Evolutionary conservation across 2,888 invertebrate species (phyloP).

Genomic region (Apamea sordens): DNA sequence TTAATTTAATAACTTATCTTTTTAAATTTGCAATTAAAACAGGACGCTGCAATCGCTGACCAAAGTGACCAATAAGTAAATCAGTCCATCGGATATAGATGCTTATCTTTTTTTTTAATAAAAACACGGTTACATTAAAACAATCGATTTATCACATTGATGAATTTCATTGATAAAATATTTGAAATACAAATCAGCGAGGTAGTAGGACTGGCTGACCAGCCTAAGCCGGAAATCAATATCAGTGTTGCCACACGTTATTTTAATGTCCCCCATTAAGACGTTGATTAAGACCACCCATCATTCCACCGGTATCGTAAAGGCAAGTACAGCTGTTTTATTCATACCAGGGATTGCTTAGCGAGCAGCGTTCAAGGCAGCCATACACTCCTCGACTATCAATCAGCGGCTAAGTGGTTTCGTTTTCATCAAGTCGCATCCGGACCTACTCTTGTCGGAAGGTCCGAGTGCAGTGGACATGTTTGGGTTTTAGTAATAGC

Average conservation of each 20-base stretch:
- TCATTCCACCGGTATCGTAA: constrained; percentile 25
- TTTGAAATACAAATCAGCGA: background rate
- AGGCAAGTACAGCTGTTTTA: constrained; percentile 40
- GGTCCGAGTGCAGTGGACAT: constrained; percentile 19
- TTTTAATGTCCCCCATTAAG: background rate
- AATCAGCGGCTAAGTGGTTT: constrained; percentile 25
- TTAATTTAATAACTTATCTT: background rate
- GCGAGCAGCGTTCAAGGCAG: constrained; percentile 19
- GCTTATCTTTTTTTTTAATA: constrained; percentile 7
- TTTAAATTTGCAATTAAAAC: background rate
- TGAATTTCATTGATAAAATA: constrained; percentile 37
- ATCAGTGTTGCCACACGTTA: background rate
- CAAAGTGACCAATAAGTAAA: constrained; percentile 28
- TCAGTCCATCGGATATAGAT: constrained; percentile 22
- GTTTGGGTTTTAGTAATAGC: constrained; percentile 17
- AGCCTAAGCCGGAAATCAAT: background rate
- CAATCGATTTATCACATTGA: constrained; percentile 29
- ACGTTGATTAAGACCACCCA: constrained; percentile 49
- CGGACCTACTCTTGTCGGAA: constrained; percentile 2
- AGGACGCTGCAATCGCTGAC: constrained; percentile 4
- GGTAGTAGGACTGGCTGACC: background rate
- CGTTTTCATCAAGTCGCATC: constrained; percentile 17
- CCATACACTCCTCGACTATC: constrained; percentile 26
- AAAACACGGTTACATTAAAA: constrained; percentile 45
- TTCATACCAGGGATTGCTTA: constrained; percentile 40